phyloP scores from a whole-genome alignment of 2,113 vertebrate genomes.

The Amblyopsis rosae region DNA sequence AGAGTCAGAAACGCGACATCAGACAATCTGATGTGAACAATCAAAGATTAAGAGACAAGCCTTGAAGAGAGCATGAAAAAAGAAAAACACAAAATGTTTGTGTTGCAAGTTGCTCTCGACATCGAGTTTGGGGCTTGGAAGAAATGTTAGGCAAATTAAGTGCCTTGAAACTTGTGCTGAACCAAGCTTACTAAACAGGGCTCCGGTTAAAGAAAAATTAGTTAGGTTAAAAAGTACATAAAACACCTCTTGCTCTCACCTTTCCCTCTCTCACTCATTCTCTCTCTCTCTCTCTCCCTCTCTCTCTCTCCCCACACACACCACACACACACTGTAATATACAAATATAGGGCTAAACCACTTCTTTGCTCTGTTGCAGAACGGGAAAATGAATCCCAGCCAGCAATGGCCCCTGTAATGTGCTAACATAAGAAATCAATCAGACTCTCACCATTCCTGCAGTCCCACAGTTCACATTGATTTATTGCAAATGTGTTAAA shows the following conservation, averaged over 20 bases:
- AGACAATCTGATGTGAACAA: too few relatives aligned
- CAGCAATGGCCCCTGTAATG: constrained; percentile 24
- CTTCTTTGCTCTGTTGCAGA: not conserved
- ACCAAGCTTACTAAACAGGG: not conserved
- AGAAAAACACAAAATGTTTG: too few relatives aligned
- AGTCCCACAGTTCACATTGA: constrained; percentile 64
- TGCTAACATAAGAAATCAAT: constrained; percentile 74
- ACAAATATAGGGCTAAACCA: not conserved
- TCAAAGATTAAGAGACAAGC: too few relatives aligned
- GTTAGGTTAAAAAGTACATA: not conserved
- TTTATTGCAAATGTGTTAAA: constrained; percentile 65
- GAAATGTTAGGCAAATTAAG: too few relatives aligned
- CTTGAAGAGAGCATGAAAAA: too few relatives aligned
- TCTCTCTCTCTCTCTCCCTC: not conserved
- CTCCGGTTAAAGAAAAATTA: not conserved
- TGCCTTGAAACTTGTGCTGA: not conserved
- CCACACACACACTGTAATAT: not conserved
- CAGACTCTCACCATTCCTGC: constrained; percentile 58
- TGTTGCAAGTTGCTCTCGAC: too few relatives aligned
- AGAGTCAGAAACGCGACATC: too few relatives aligned
- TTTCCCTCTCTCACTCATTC: not conserved
- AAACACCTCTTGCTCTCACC: not conserved
- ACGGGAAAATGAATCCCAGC: constrained; percentile 39
- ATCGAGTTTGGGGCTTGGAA: too few relatives aligned
- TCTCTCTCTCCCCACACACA: not conserved